A percentile compares a stretch with the other conserved stretches of the same genome.
Conservation (phyloP, 2,888 invertebrate species). For the Drosophila falleni region DNA sequence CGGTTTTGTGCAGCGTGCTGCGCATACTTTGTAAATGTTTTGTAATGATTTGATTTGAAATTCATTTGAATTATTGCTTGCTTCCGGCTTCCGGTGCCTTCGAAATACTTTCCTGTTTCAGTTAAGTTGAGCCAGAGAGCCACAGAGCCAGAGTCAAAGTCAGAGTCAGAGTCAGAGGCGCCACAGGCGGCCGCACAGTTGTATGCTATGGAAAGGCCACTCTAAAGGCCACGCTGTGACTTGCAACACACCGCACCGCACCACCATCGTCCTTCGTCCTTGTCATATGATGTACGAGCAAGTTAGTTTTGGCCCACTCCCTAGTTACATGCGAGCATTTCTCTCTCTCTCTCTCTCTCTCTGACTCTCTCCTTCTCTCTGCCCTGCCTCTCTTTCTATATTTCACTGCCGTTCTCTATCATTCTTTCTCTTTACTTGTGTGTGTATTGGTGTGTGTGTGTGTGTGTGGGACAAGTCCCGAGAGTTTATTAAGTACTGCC, state of each 20-base stretch:
- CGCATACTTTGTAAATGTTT: conserved; percentile 81
- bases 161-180: conserved; percentile 35
- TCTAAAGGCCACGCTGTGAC: conserved; percentile 56
- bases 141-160: conserved; percentile 19
- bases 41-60: conserved; percentile 84
- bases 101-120: conserved; percentile 81
- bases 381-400: neutral
- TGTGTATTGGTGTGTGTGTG: conserved; percentile 16
- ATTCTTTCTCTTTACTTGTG: conserved; percentile 2
- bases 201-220: conserved; percentile 69
- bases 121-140: conserved; percentile 52
- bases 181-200: conserved; percentile 71
- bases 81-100: conserved; percentile 84
- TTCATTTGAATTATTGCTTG: conserved; percentile 85
- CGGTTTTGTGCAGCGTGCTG: conserved; percentile 76
- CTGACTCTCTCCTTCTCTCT: neutral
- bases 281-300: conserved; percentile 66
- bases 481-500: conserved; percentile 79
- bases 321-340: conserved; percentile 31
- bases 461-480: conserved; percentile 43
- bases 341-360: conserved; percentile 37
- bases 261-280: too few relatives aligned
- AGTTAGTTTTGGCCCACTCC: conserved; percentile 60
- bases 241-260: conserved; percentile 35
- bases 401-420: neutral